These are phyloP conservation scores for Neoscelio sp. DNA, from an alignment of 2,888 invertebrate genomes.

Conservation along the genomic window DNA sequence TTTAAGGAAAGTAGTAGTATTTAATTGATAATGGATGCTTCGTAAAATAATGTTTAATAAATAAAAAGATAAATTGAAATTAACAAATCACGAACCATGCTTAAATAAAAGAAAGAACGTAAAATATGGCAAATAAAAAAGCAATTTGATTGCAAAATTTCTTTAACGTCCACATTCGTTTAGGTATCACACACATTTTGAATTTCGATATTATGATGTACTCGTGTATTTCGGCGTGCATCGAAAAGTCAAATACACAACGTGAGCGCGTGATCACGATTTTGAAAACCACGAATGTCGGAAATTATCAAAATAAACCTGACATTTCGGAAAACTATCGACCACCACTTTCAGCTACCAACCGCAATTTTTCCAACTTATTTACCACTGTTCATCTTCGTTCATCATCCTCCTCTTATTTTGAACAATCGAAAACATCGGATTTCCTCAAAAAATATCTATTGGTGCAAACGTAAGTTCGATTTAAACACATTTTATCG, in stretches of 20 bases:
- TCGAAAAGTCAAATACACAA: constrained; percentile 18
- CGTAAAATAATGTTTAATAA: too few relatives aligned
- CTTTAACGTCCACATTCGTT: too few relatives aligned
- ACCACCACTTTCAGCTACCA: constrained; percentile 73
- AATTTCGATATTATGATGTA: constrained; percentile 17
- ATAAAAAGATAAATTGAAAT: too few relatives aligned
- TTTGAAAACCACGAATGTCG: neutral
- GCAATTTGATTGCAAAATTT: too few relatives aligned
- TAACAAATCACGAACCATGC: too few relatives aligned
- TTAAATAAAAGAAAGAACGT: too few relatives aligned
- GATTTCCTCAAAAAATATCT: constrained; percentile 36
- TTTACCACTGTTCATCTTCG: constrained; percentile 52
- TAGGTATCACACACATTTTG: neutral
- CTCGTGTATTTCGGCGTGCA: constrained; percentile 30
- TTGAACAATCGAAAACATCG: constrained; percentile 16
- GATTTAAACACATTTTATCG: constrained; percentile 31
- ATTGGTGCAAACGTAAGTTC: constrained; percentile 42
- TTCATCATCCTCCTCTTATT: constrained; percentile 68
- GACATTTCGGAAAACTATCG: constrained; percentile 51
- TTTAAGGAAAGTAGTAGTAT: constrained; percentile 28
- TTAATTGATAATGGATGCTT: too few relatives aligned
- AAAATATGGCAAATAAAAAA: too few relatives aligned
- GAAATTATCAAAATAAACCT: neutral
- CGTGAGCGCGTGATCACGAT: neutral
- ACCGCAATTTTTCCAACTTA: constrained; percentile 60